Conservation (phyloP, 2,797 vertebrate species). For the Pipistrellus kuhlii region DNA sequence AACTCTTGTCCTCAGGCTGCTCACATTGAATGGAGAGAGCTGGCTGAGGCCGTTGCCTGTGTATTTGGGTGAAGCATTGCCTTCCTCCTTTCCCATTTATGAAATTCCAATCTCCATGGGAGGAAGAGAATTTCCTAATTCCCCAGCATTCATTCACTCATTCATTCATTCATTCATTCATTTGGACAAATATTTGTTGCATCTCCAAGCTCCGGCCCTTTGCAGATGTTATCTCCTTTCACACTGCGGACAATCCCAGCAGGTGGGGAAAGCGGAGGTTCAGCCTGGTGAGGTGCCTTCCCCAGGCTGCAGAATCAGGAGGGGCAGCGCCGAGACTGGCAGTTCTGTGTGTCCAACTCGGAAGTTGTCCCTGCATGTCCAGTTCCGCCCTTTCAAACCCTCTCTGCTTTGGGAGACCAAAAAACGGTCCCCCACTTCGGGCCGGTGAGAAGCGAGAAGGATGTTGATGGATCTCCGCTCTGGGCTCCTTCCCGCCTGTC, state of each 20-base stretch:
- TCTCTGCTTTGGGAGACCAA: background rate
- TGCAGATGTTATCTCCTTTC: background rate
- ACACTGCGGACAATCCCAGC: fast-evolving
- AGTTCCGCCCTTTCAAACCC: background rate
- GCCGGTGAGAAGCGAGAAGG: background rate
- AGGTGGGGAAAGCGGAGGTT: background rate
- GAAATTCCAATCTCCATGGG: background rate
- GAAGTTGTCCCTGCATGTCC: background rate
- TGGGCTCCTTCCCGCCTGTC: background rate
- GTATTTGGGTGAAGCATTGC: background rate
- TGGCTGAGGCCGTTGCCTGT: fast-evolving
- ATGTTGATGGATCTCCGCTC: conserved; percentile 56
- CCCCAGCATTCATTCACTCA: background rate
- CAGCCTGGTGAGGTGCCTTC: background rate
- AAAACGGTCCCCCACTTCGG: background rate
- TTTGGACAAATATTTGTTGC: background rate
- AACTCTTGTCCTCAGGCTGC: background rate
- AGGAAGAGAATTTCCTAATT: background rate
- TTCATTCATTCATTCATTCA: background rate
- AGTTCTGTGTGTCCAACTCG: background rate
- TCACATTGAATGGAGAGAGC: background rate
- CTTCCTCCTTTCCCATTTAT: background rate
- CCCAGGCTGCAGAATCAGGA: background rate
- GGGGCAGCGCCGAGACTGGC: background rate
- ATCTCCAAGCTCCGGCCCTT: background rate